A percentile compares a stretch with the other conserved stretches of the same genome.
phyloP scores from a whole-genome alignment of 2,888 invertebrate species.

The Helicoverpa assulta region DNA sequence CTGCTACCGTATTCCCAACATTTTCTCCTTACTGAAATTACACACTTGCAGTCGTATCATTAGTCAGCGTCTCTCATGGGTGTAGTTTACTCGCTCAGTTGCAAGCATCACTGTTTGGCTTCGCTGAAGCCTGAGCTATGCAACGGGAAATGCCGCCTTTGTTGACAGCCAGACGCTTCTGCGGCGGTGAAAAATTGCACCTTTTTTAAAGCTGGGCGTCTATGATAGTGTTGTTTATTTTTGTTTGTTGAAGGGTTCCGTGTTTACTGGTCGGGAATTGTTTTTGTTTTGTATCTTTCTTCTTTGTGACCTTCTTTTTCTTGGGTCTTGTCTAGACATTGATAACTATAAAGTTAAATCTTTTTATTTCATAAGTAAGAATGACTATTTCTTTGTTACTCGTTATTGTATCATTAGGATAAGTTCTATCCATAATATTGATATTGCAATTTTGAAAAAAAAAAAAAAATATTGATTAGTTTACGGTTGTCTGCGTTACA shows the following conservation, averaged over 20 bases:
- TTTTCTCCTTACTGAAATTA: constrained; percentile 58
- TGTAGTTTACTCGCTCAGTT: constrained; percentile 73
- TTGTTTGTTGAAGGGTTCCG: neutral
- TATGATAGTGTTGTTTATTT: neutral
- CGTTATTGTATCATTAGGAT: neutral
- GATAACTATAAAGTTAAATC: too few species aligned
- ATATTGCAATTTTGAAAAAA: too few species aligned
- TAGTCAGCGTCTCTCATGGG: constrained; percentile 61
- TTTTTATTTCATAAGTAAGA: too few species aligned
- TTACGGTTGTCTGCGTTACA: constrained; percentile 7
- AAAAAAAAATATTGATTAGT: too few species aligned
- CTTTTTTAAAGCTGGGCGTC: neutral
- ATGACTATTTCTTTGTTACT: too few species aligned
- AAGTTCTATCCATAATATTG: too few species aligned
- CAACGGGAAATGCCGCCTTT: constrained; percentile 36
- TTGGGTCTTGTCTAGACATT: neutral
- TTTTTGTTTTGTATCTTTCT: neutral
- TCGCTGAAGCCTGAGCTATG: constrained; percentile 75
- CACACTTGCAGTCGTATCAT: constrained; percentile 45
- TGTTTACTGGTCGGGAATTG: neutral
- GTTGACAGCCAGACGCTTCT: constrained; percentile 28
- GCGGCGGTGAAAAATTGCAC: constrained; percentile 15
- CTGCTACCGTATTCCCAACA: constrained; percentile 26
- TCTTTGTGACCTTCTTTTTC: neutral
- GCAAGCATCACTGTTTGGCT: constrained; percentile 69